Evolutionary conservation across 2,797 vertebrate species (phyloP), one percentile per base, ranked within the genome.

Genomic region (Australoheros facetus): DNA sequence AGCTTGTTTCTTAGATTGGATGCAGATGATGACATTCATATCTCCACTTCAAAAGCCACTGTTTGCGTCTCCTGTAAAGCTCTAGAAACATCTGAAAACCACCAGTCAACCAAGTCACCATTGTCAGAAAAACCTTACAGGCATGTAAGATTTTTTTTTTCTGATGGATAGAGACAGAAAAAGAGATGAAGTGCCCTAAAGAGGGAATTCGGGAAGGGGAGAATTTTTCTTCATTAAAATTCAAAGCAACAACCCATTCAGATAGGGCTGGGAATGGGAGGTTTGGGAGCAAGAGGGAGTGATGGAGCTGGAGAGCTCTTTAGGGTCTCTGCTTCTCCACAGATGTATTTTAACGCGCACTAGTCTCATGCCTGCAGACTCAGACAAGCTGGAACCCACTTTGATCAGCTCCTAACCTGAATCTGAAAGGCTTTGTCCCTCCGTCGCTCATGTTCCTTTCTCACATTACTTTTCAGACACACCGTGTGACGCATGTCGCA

Each of bases 301-400:
- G 76, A 71, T 76, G 71, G 73, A 73, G 64, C 56, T 34, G 62
- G 13, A 66, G 56, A 82, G 23, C 77, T 66, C 84, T 78, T 66
- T 62, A 5, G 72, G 71, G 57, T 80, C 77, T 80, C 54, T 66
- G 23, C 79, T 73, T 73, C 75, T 69, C 51, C 21, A 55, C 80
- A 78, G 79, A 84, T 78, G 56, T 71, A 72, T 91, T 91, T 77
- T 88, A 85, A 93, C 83, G 72, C 77, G 81, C 82, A 80, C 70
- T 19, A 26, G 32, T 79, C 77, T 82, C 34, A 59, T 54, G 60
- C 58, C 75, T 51, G 14, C 73, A 56, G 48, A 64, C 53, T 81
- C 59, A 78, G 60, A 71, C 73, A 30, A 87, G 81, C 85, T 16
- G 48, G 71, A 85, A 73, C 57, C 75, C 51, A 59, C 81, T 89